Conservation (phyloP, 2,797 vertebrate species). For the Austrolebias charrua region DNA sequence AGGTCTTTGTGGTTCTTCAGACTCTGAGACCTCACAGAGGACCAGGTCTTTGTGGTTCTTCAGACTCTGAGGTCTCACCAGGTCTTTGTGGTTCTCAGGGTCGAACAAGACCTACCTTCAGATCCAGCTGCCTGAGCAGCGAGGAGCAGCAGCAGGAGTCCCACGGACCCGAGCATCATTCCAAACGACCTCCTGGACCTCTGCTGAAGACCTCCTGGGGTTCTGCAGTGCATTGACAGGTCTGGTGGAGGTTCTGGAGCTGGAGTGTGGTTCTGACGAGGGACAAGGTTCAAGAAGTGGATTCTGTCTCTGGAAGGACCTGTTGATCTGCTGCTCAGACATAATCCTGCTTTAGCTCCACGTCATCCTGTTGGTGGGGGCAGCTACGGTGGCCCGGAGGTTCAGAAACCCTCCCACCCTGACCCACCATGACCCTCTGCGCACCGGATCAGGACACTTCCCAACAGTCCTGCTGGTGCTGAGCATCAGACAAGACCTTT, state of each 20-base stretch:
- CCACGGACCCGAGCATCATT: constrained; percentile 82
- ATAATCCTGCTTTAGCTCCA: constrained; percentile 88
- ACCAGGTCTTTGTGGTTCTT: too few relatives aligned
- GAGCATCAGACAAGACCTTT: neutral
- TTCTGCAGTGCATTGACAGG: neutral
- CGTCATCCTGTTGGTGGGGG: constrained; percentile 92
- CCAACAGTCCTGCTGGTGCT: neutral
- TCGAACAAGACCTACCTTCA: constrained; percentile 81
- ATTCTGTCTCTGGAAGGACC: constrained; percentile 88
- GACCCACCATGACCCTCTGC: neutral
- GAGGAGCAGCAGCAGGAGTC: constrained; percentile 76
- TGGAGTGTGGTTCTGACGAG: constrained; percentile 24
- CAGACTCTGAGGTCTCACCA: neutral
- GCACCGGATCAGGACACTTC: neutral
- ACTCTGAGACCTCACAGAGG: too few relatives aligned
- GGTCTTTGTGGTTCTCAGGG: neutral
- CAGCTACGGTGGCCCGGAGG: constrained; percentile 39
- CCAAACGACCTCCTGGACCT: constrained; percentile 5
- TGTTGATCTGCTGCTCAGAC: constrained; percentile 90
- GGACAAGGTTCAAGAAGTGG: constrained; percentile 81
- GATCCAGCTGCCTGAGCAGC: constrained; percentile 76
- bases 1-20: too few relatives aligned
- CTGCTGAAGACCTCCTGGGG: constrained; percentile 16
- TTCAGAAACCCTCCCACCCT: neutral
- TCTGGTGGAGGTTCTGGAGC: too few relatives aligned